These are phyloP conservation scores for Agrotis clavis DNA, from an alignment of 2,888 invertebrate genomes.

Conservation along the genomic window DNA sequence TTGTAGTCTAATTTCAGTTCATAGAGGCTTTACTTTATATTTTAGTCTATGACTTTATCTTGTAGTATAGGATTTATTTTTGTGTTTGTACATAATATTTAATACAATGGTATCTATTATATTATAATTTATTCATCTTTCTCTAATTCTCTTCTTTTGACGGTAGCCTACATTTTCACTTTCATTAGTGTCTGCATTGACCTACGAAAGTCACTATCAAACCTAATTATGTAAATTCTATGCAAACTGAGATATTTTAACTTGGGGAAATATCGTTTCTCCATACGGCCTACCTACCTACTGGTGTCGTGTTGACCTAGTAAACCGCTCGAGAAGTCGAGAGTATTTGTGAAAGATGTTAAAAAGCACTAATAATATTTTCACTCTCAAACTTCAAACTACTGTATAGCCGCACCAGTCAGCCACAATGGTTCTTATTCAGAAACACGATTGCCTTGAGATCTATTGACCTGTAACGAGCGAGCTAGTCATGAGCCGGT, in stretches of 20 bases:
- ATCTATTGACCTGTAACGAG: constrained; percentile 81
- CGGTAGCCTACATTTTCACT: constrained; percentile 21
- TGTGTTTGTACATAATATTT: too few relatives aligned
- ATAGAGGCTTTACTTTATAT: background rate
- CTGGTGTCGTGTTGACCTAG: constrained; percentile 37
- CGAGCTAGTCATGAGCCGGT: constrained; percentile 63
- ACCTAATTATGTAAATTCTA: constrained; percentile 44
- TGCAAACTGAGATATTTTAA: constrained; percentile 27
- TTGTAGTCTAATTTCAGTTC: background rate
- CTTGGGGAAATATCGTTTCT: constrained; percentile 20
- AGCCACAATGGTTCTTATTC: constrained; percentile 69
- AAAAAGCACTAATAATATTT: constrained; percentile 12
- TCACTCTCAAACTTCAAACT: constrained; percentile 20
- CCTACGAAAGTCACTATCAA: constrained; percentile 7
- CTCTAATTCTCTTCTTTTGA: background rate
- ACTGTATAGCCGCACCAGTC: constrained; percentile 40
- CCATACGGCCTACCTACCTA: constrained; percentile 8
- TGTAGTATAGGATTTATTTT: background rate
- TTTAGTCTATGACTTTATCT: background rate
- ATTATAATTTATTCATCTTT: background rate
- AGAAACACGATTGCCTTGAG: constrained; percentile 85
- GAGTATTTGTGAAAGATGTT: constrained; percentile 25
- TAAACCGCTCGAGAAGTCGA: constrained; percentile 5
- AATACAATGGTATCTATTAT: too few relatives aligned
- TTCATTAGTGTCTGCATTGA: constrained; percentile 14